Conservation (phyloP, 2,888 invertebrate genomes). For the Yponomeuta sedellus region DNA sequence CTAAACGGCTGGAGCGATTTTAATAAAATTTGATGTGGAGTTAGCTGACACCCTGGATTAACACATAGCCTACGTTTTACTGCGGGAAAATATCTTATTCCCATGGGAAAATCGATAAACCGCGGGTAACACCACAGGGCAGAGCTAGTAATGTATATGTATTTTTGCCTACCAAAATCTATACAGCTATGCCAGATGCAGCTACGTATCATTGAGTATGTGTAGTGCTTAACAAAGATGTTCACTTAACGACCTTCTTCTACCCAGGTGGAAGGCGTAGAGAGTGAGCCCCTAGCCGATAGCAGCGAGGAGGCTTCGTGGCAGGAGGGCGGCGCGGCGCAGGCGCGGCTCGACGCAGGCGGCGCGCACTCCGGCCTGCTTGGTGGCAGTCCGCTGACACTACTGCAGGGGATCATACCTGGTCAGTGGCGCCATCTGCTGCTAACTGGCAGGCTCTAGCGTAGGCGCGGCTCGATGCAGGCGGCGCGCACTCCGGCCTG, state of each 20-base stretch:
- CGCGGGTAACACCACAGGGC: too few relatives aligned
- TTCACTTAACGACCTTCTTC: slow-evolving; percentile 17
- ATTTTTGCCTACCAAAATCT: too few relatives aligned
- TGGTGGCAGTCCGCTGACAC: slow-evolving; percentile 80
- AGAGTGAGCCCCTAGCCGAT: slow-evolving; percentile 21
- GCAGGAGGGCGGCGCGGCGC: slow-evolving; percentile 35
- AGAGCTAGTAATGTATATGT: too few relatives aligned
- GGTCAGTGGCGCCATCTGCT: slow-evolving; percentile 62
- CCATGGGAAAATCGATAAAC: too few relatives aligned
- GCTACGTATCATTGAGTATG: too few relatives aligned
- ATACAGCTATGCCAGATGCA: too few relatives aligned
- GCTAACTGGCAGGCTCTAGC: slow-evolving; percentile 24
- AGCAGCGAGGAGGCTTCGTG: slow-evolving; percentile 31
- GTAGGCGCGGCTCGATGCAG: slow-evolving; percentile 50
- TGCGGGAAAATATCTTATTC: too few relatives aligned
- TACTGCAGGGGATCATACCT: slow-evolving; percentile 88
- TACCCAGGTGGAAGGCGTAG: slow-evolving; percentile 52
- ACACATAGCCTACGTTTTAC: too few relatives aligned
- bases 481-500: slow-evolving; percentile 61
- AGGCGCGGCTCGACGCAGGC: slow-evolving; percentile 51
- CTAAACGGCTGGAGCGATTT: too few relatives aligned
- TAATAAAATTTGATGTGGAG: too few relatives aligned
- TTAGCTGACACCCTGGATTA: too few relatives aligned
- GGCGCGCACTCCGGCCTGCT: slow-evolving; percentile 67
- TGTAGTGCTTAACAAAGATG: too few relatives aligned